Evolutionary conservation across 1,140 invertebrate species (phyloP), one percentile per base, ranked within the genome.

Genomic region (Asobara japonica): DNA sequence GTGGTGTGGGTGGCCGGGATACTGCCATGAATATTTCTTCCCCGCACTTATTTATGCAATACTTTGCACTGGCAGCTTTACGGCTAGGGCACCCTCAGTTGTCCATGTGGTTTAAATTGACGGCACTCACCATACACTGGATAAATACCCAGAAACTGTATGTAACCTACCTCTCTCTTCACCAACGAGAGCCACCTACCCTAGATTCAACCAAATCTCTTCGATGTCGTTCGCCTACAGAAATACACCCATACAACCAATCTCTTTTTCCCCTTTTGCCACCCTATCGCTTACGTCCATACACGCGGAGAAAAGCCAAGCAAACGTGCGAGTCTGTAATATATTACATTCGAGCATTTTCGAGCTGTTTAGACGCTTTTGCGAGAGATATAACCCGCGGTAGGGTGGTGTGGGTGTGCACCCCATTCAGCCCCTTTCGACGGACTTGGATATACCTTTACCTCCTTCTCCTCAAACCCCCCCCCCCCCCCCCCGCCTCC

Each of bases 31-130:
- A 86, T 86, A 86, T 86, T 86, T 86, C 84, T 83, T 83, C 81
- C 79, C 78, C 80, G 79, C 82, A 85, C 84, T 86, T 86, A 86
- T 86, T 86, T 86, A 86, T 86, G 84, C 84, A 86, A 86, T 86
- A 86, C 84, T 86, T 86, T 86, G 84, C 82, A 81, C 82, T 85
- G 84, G 84, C 84, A 86, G 84, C 79, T 66, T 65, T 64, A 45
- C 48, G 29, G 20, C n/a, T 29, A 25, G 20, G 51, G 13, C 22
- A 6, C 51, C 18, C 51, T 56, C 11, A 7, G 20, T 3, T 25
- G 51, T 56, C 51, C 51, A 22, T 56, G 51, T 56, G 51, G 51
- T 56, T 56, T 4, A n/a, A 22, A 3, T 45, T 18, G 13, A 56
- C 22, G 51, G 51, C 51, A 56, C 25, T 18, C 51, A 22, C 51